Evolutionary conservation across 1,140 invertebrate genomes (phyloP).

Genomic region (Tyrophagus putrescentiae): DNA sequence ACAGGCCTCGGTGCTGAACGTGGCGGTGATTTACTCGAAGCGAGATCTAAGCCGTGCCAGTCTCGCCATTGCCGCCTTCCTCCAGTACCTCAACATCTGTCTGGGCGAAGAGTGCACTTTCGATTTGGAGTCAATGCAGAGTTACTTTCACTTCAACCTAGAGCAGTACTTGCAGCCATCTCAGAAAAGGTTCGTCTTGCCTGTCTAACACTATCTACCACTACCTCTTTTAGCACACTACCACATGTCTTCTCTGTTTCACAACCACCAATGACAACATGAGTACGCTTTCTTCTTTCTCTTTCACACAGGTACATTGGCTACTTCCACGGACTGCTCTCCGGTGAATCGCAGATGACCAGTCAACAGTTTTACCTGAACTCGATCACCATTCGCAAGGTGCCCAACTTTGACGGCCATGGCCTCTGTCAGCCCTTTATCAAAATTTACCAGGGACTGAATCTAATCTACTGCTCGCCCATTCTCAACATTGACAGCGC

Average conservation of each 20-base stretch:
- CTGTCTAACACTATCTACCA: too few species aligned
- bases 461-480: conserved; percentile 68
- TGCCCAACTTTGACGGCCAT: conserved; percentile 55
- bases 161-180: conserved; percentile 64
- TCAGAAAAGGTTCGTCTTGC: conserved; percentile 53
- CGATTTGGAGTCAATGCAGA: conserved; percentile 77
- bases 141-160: conserved; percentile 73
- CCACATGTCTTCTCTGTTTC: neutral
- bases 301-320: conserved; percentile 54
- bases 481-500: conserved; percentile 1
- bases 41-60: conserved; percentile 60
- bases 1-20: conserved; percentile 52
- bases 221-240: too few species aligned
- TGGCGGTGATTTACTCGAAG: conserved; percentile 72
- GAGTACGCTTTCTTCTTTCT: neutral
- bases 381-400: conserved; percentile 65
- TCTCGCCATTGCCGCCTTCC: conserved; percentile 73
- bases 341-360: conserved; percentile 69
- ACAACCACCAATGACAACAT: neutral
- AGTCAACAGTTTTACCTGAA: conserved; percentile 67
- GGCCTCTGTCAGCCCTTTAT: conserved; percentile 42
- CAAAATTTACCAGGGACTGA: conserved; percentile 60
- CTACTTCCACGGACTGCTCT: conserved; percentile 75
- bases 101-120: conserved; percentile 69
- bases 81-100: conserved; percentile 85